Conservation (phyloP, 2,888 invertebrate genomes). For the Parochlus steinenii region DNA sequence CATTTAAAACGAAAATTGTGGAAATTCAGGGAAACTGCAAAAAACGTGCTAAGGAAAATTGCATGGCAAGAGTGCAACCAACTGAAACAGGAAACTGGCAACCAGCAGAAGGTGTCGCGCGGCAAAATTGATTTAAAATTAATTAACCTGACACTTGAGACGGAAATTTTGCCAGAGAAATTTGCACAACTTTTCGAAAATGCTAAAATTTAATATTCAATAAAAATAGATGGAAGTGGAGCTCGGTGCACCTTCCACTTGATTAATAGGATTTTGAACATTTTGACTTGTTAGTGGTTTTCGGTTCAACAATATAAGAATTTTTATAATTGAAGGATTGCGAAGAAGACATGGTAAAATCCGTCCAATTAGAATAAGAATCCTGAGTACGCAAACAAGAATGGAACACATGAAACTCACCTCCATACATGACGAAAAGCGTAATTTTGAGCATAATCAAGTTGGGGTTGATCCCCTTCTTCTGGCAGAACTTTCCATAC, state of each 20-base stretch:
- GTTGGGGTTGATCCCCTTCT: conserved; percentile 52
- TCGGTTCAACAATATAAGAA: neutral
- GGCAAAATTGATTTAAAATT: too few species aligned
- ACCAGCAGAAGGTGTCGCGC: too few species aligned
- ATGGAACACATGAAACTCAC: conserved; percentile 28
- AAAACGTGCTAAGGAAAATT: too few species aligned
- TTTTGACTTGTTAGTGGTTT: neutral
- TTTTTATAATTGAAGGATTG: neutral
- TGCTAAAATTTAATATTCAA: conserved; percentile 5
- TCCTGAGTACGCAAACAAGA: conserved; percentile 22
- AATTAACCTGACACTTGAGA: too few species aligned
- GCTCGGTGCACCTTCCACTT: neutral
- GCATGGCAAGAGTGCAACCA: too few species aligned
- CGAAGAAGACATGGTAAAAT: neutral
- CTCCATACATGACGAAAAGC: conserved; percentile 67
- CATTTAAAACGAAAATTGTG: too few species aligned
- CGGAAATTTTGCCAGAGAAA: too few species aligned
- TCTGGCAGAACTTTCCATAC: conserved; percentile 29
- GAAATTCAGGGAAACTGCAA: too few species aligned
- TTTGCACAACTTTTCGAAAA: too few species aligned
- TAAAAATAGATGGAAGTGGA: neutral
- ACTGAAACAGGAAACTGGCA: too few species aligned
- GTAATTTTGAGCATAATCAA: conserved; percentile 67
- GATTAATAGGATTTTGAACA: neutral
- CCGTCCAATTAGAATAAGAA: conserved; percentile 16